phyloP scores from a whole-genome alignment of 2,113 vertebrate species.

The Rhegmatorhina hoffmannsi region DNA sequence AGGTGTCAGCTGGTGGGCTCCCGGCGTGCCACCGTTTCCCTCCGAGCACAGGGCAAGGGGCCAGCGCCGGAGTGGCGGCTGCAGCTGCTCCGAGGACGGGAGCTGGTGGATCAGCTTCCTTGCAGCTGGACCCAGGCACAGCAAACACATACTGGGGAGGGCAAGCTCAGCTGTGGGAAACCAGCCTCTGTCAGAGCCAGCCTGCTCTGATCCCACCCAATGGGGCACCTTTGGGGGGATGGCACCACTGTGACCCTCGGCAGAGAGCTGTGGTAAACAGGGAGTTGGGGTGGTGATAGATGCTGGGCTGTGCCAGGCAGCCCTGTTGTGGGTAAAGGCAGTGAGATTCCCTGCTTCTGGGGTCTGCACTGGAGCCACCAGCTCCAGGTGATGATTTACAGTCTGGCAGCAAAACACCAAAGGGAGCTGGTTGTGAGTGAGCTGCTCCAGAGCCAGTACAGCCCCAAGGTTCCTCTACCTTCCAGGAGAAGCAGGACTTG shows the following conservation, averaged over 20 bases:
- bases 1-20: conserved; percentile 11
- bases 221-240: rapidly evolving
- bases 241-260: too few species aligned
- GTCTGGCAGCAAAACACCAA: background rate
- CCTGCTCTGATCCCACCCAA: background rate
- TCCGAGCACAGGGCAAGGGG: background rate
- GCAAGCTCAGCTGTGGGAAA: background rate
- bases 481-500: background rate
- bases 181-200: background rate
- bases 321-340: background rate
- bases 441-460: background rate
- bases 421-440: rapidly evolving
- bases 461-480: background rate
- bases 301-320: too few species aligned
- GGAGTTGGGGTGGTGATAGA: too few species aligned
- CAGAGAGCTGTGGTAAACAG: background rate
- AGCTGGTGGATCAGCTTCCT: background rate
- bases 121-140: background rate
- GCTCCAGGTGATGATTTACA: rapidly evolving
- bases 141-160: background rate
- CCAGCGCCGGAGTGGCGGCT: background rate
- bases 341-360: rapidly evolving
- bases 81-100: background rate
- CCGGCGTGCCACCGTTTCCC: background rate
- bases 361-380: background rate